phyloP scores from a whole-genome alignment of 2,888 invertebrate species.

The Cosmia trapezina region DNA sequence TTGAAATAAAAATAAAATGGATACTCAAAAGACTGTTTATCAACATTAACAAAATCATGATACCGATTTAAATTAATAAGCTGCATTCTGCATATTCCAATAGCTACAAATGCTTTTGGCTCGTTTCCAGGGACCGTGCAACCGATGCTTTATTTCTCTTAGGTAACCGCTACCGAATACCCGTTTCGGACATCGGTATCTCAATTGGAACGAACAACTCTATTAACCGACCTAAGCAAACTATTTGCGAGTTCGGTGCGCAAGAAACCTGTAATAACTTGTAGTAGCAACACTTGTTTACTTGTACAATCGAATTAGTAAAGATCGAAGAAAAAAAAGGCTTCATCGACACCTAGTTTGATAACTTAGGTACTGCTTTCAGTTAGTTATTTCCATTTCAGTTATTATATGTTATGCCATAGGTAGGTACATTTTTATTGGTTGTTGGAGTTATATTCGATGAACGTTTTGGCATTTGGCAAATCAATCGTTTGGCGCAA shows the following conservation, averaged over 20 bases:
- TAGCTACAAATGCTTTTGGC: slow-evolving; percentile 68
- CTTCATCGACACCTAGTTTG: slow-evolving; percentile 66
- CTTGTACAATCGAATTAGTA: slow-evolving; percentile 67
- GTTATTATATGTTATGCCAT: background rate
- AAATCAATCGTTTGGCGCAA: background rate
- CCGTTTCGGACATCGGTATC: slow-evolving; percentile 51
- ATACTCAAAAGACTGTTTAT: slow-evolving; percentile 20
- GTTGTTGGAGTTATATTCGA: background rate
- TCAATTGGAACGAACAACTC: slow-evolving; percentile 50
- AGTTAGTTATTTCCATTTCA: slow-evolving; percentile 37
- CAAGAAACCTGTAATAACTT: slow-evolving; percentile 49
- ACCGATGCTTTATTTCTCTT: slow-evolving; percentile 65
- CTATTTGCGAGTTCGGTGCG: slow-evolving; percentile 40
- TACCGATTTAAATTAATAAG: slow-evolving; percentile 46
- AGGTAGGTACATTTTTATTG: background rate
- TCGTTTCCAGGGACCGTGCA: slow-evolving; percentile 62
- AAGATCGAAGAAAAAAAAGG: slow-evolving; percentile 53
- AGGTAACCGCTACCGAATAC: slow-evolving; percentile 61
- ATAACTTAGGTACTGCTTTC: slow-evolving; percentile 32
- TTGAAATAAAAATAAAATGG: slow-evolving; percentile 16
- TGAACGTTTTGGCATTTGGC: slow-evolving; percentile 3
- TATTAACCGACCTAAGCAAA: slow-evolving; percentile 45
- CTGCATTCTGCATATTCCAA: slow-evolving; percentile 62
- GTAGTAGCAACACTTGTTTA: slow-evolving; percentile 54
- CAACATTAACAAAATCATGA: slow-evolving; percentile 25